A percentile compares a stretch with the other conserved stretches of the same genome.
Evolutionary conservation across 2,888 invertebrate species (phyloP).

Genomic region (Eupithecia dodoneata): DNA sequence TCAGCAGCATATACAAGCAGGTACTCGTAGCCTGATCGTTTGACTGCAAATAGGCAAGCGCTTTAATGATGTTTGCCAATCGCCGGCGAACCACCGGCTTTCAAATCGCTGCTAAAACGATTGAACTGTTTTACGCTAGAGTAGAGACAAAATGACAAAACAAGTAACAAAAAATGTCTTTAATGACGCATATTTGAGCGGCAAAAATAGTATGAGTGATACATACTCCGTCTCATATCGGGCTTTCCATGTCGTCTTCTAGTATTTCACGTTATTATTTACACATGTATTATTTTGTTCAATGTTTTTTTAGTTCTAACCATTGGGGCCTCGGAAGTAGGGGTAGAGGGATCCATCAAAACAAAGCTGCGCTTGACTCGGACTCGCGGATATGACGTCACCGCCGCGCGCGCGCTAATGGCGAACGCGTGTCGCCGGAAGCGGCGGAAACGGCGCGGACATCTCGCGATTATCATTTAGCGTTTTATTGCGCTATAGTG

Average conservation of each 20-base stretch:
- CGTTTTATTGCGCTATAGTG: conserved; percentile 71
- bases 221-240: background rate
- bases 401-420: conserved; percentile 74
- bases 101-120: conserved; percentile 18
- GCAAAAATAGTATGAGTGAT: background rate
- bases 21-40: conserved; percentile 5
- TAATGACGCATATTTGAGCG: too few relatives aligned
- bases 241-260: background rate
- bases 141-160: background rate
- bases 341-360: conserved; percentile 27
- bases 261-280: background rate
- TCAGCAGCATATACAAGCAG: background rate
- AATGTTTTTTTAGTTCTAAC: background rate
- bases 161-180: background rate
- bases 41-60: conserved; percentile 11
- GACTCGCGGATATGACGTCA: conserved; percentile 72
- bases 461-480: conserved; percentile 81
- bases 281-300: background rate
- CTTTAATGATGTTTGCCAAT: conserved; percentile 29
- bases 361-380: conserved; percentile 26
- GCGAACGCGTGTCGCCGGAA: conserved; percentile 82
- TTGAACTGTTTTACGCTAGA: background rate
- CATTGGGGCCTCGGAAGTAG: background rate
- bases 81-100: conserved; percentile 19
- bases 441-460: conserved; percentile 73